Evolutionary conservation across 2,797 vertebrate genomes (phyloP), one percentile per base, ranked within the genome.

Genomic region (Chrysolophus pictus): DNA sequence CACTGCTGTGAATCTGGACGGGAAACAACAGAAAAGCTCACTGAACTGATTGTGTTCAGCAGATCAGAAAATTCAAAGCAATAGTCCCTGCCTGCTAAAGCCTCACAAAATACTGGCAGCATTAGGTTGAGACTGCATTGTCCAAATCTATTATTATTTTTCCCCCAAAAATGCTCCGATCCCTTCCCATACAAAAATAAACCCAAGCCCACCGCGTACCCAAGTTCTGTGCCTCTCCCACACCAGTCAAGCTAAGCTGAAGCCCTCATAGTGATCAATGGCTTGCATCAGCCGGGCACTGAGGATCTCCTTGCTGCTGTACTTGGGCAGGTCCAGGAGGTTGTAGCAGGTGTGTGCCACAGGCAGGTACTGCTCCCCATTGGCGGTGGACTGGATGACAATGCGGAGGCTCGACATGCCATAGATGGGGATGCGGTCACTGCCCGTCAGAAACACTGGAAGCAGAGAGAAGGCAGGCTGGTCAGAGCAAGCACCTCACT

Each of bases 281-380:
- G 99, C 99, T 96, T 98, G 98, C 8, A 98, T 98, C 68, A 99
- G 98, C 26, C 98, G 98, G 8, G 96, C 96, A 1, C 94, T 97
- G 97, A 99, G 98, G 84, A 97, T 97, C 94, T 99, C 98, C 98
- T 99, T 99, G 98, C 98, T 99, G 98, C 98, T 98, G 97, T 99
- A 99, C 96, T 98, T 98, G 94, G 99, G 99, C 97, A 99, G 98
- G 97, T 99, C 99, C 42, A 99, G 98, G 73, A 99, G 98, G 94
- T 99, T 99, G 98, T 99, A 99, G 98, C 99, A 99, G 95, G 99
- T 99, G 95, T 99, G 99, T 4, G 99, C 99, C 94, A 99, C 99
- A 0, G 99, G 99, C 97, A 99, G 97, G 97, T 99, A 99, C 94
- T 99, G 98, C 96, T 99, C 98, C 74, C 98, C 98, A 0, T 98